Evolutionary conservation across 1,140 invertebrate species (phyloP).

Genomic region (Mercenaria mercenaria): DNA sequence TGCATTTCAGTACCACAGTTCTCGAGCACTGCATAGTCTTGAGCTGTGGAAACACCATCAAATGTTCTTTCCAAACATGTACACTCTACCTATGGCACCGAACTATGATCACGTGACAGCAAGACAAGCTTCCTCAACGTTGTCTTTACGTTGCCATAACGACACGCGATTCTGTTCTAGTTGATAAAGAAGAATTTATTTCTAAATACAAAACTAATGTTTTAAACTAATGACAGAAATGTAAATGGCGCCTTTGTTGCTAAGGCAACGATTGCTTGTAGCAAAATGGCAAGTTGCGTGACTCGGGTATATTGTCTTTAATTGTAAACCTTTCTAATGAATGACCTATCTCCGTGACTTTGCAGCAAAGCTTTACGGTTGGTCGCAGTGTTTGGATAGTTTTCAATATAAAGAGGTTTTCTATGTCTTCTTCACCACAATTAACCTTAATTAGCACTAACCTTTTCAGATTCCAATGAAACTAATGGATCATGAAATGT

Average conservation of each 20-base stretch:
- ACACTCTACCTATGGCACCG: constrained; percentile 32
- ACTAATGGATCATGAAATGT: constrained; percentile 62
- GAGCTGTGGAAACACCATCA: constrained; percentile 55
- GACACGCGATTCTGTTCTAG: constrained; percentile 55
- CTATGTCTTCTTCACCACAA: constrained; percentile 18
- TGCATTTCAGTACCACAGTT: constrained; percentile 52
- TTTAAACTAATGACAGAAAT: background rate
- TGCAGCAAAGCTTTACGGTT: constrained; percentile 14
- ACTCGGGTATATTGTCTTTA: constrained; percentile 12
- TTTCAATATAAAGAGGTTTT: constrained; percentile 46
- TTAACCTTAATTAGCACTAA: constrained; percentile 56
- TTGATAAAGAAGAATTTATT: background rate
- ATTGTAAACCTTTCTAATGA: constrained; percentile 56
- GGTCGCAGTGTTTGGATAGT: background rate
- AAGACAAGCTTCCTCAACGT: constrained; percentile 42
- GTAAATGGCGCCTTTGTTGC: background rate
- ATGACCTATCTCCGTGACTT: constrained; percentile 58
- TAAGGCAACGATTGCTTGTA: background rate
- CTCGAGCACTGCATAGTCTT: constrained; percentile 7
- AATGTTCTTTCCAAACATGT: constrained; percentile 42
- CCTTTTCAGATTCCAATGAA: constrained; percentile 59
- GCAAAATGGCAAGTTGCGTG: constrained; percentile 15
- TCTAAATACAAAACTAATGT: background rate
- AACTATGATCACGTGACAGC: constrained; percentile 46
- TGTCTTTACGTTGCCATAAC: constrained; percentile 50